Base-by-base conservation (phyloP, 2,113 vertebrate species). In the Tylochromis polylepis region DNA sequence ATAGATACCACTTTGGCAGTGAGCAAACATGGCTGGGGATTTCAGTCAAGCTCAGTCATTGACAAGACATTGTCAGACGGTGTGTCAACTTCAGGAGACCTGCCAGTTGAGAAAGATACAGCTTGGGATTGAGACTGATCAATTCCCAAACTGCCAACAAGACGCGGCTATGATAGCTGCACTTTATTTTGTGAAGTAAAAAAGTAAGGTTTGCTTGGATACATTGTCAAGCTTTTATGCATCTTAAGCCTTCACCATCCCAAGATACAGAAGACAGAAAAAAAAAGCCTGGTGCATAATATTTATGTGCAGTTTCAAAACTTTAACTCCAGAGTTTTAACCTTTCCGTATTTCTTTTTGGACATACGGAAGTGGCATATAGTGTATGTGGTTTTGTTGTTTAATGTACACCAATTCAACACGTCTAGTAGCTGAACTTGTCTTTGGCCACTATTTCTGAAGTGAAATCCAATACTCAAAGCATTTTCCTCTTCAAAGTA, bases 401-500 rank as follows among this genome's bases (percentile, higher is more conserved):
- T 89, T 85, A 88, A 92, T 80, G 89, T 91, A 87, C 81, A 87
- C 72, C 86, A 67, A 91, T 92, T 91, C 88, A 95, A 92, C 91
- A 89, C 43, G 84, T 95, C 85, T 92, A 57, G 92, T 87, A 82
- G 83, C 87, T 56, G 16, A 85, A 85, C 82, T 90, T 55, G 87
- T 94, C 91, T 93, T 87, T 24, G 89, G 90, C 81, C 94, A 94
- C 87, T 85, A 88, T 93, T 95, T 92, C 88, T 77, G 87, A 91
- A 89, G 92, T 88, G 94, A 95, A 96, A 96, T 94, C 83, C 87
- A 90, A 96, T 95, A 95, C 95, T 90, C 91, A 92, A 94, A 95
- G 94, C 94, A 83, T 82, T 95, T 91, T 90, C 81, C 90, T 86
- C 95, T 95, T 96, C 93, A 96, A 96, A 96, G 95, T 95, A 88